Evolutionary conservation across 2,888 invertebrate genomes (phyloP).

Genomic region (Caenorhabditis plicata): DNA sequence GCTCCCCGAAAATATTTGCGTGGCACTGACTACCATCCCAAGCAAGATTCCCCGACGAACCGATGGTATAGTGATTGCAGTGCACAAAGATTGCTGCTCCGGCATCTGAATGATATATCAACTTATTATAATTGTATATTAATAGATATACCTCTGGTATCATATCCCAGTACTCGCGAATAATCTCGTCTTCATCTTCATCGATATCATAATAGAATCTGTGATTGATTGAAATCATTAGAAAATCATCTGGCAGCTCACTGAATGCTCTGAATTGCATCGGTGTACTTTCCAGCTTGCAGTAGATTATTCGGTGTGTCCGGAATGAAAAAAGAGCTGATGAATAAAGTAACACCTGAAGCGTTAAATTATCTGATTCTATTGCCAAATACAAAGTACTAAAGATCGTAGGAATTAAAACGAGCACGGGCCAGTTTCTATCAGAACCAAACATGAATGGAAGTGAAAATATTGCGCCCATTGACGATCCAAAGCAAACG

Average conservation of each 20-base stretch:
- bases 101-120: slow-evolving; percentile 47
- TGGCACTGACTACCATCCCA: slow-evolving; percentile 55
- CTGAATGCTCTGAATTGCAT: slow-evolving; percentile 48
- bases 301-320: slow-evolving; percentile 56
- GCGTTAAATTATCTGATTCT: not conserved
- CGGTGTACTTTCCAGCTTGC: slow-evolving; percentile 37
- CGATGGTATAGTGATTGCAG: slow-evolving; percentile 27
- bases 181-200: slow-evolving; percentile 49
- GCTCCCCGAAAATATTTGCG: slow-evolving; percentile 56
- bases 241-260: slow-evolving; percentile 7
- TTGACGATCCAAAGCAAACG: slow-evolving; percentile 55
- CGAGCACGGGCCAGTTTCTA: slow-evolving; percentile 48
- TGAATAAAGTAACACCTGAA: slow-evolving; percentile 17
- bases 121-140: not conserved
- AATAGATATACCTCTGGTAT: slow-evolving; percentile 38
- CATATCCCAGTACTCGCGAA: slow-evolving; percentile 49
- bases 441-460: slow-evolving; percentile 51
- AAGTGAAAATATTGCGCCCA: slow-evolving; percentile 56
- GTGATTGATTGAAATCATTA: not conserved
- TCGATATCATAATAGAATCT: slow-evolving; percentile 56
- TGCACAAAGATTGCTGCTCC: slow-evolving; percentile 38
- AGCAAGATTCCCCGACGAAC: slow-evolving; percentile 47
- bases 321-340: slow-evolving; percentile 37
- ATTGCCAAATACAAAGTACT: slow-evolving; percentile 15
- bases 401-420: slow-evolving; percentile 45